Evolutionary conservation across 2,113 vertebrate species (phyloP).

Genomic region (Drymodes brunneopygia): DNA sequence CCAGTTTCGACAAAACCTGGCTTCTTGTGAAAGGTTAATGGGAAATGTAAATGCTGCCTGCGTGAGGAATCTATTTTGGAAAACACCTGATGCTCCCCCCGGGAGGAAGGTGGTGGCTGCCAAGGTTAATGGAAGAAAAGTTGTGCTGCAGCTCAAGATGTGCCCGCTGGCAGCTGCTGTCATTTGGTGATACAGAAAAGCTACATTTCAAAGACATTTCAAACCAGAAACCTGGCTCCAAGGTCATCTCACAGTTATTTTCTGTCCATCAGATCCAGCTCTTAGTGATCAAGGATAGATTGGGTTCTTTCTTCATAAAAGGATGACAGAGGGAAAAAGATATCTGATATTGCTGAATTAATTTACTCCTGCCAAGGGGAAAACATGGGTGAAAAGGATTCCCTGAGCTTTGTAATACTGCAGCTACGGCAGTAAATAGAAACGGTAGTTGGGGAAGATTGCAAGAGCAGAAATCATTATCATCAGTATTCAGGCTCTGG

Average conservation of each 20-base stretch:
- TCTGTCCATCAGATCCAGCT: background rate
- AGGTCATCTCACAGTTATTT: background rate
- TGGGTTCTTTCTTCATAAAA: background rate
- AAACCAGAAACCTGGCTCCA: background rate
- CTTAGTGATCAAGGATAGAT: background rate
- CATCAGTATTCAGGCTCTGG: background rate
- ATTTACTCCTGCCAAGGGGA: background rate
- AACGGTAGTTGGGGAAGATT: background rate
- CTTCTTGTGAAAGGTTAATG: background rate
- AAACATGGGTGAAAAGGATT: constrained; percentile 14
- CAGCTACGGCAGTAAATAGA: background rate
- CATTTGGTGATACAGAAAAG: background rate
- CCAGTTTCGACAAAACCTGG: background rate
- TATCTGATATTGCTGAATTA: background rate
- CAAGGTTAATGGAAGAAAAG: background rate
- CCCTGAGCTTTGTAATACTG: background rate
- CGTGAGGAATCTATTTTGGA: background rate
- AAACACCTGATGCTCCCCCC: background rate
- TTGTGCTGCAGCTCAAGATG: background rate
- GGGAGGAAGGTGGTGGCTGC: background rate
- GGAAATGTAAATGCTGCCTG: background rate
- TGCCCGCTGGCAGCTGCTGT: fast-evolving
- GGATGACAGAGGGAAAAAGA: background rate
- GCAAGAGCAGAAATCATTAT: background rate
- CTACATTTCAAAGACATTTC: background rate